These are phyloP conservation scores for Aplodontia rufa DNA, from an alignment of 2,113 vertebrate species.

Conservation along the genomic window DNA sequence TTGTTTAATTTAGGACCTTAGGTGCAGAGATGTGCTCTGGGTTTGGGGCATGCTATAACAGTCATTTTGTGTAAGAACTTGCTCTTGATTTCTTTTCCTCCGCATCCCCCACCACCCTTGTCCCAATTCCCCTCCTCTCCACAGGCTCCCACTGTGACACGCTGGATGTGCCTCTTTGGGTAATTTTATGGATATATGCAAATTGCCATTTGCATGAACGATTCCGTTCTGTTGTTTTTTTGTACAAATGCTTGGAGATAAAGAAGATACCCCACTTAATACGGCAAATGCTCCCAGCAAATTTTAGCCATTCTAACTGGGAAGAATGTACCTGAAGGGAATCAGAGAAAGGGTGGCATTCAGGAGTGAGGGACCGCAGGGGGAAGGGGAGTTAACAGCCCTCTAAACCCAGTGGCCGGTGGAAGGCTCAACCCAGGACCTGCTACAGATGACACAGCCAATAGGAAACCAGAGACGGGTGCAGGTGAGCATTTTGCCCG, in stretches of 20 bases:
- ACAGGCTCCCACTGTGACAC: background rate
- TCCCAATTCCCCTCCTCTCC: background rate
- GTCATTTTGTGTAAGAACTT: background rate
- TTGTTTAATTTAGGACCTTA: background rate
- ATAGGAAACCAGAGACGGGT: background rate
- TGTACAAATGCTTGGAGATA: background rate
- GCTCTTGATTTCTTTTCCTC: background rate
- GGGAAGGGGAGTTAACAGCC: background rate
- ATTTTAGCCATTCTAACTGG: background rate
- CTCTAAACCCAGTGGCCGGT: background rate
- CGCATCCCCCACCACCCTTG: no score
- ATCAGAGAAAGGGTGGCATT: background rate
- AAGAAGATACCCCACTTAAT: background rate
- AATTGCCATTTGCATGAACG: background rate
- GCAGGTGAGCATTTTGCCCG: background rate
- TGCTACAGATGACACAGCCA: background rate
- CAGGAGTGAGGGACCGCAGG: background rate
- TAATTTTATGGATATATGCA: background rate
- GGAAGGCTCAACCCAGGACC: background rate
- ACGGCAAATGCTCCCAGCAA: background rate
- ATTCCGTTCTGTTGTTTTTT: background rate
- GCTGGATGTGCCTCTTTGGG: background rate
- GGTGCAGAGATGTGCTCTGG: background rate
- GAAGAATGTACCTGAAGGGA: background rate
- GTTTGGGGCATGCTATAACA: background rate